phyloP scores from a whole-genome alignment of 2,888 invertebrate genomes.

The Proisotoma minuta region DNA sequence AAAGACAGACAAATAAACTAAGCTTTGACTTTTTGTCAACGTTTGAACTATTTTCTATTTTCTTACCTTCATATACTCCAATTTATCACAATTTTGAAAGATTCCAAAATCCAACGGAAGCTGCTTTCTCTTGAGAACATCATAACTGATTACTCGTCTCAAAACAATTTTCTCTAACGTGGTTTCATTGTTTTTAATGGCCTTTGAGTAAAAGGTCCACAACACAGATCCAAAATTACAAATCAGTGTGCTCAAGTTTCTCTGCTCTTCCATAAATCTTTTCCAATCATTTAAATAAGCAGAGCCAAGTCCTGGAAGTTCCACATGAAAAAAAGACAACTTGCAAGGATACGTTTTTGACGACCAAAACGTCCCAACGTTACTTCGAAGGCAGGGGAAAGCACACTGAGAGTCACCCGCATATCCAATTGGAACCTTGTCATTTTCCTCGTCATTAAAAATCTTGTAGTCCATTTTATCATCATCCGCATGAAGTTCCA shows the following conservation, averaged over 20 bases:
- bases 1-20: background rate
- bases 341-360: constrained; percentile 12
- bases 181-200: constrained; percentile 16
- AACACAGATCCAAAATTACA: constrained; percentile 34
- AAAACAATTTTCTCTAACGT: constrained; percentile 25
- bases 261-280: constrained; percentile 30
- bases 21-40: background rate
- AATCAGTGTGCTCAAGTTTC: constrained; percentile 14
- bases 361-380: background rate
- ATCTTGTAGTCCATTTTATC: constrained; percentile 18
- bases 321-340: constrained; percentile 24
- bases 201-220: constrained; percentile 25
- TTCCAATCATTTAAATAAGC: constrained; percentile 28
- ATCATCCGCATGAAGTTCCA: constrained; percentile 24
- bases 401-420: background rate
- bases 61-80: constrained; percentile 27
- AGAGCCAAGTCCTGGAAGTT: constrained; percentile 31
- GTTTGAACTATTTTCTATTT: too few species aligned
- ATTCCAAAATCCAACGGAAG: constrained; percentile 26
- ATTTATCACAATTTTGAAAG: constrained; percentile 17
- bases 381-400: background rate
- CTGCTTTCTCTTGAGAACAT: background rate
- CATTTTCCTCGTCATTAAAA: constrained; percentile 1
- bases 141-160: constrained; percentile 24
- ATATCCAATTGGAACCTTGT: background rate